Percentiles rank a stretch among this genome's conserved stretches.
phyloP scores from a whole-genome alignment of 1,140 invertebrate species.

The Lithobius niger region DNA sequence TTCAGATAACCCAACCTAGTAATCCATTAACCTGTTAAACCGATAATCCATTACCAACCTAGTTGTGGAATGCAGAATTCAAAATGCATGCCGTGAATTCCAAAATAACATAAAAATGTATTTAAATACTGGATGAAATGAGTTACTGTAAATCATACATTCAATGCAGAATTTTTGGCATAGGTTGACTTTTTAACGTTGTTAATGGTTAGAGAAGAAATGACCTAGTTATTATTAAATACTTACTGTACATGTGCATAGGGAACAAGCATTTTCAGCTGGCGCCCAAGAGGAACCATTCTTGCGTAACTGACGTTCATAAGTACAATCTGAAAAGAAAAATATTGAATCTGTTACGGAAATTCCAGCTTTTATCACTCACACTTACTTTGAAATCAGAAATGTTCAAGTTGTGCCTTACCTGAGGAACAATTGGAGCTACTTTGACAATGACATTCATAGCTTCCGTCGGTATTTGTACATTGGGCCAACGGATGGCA shows the following conservation, averaged over 20 bases:
- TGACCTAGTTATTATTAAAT: too few species aligned
- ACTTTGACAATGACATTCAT: conserved; percentile 58
- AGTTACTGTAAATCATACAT: too few species aligned
- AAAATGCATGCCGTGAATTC: too few species aligned
- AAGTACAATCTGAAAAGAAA: conserved; percentile 41
- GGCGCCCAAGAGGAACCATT: conserved; percentile 40
- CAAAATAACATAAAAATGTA: too few species aligned
- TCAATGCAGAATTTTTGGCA: too few species aligned
- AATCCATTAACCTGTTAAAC: too few species aligned
- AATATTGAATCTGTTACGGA: conserved; percentile 2
- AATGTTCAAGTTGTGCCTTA: conserved; percentile 21
- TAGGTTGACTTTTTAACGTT: too few species aligned
- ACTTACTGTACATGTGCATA: conserved; percentile 34
- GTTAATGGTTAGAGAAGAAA: too few species aligned
- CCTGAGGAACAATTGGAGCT: conserved; percentile 38
- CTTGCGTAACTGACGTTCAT: conserved; percentile 40
- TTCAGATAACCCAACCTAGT: too few species aligned
- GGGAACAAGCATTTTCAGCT: conserved; percentile 41
- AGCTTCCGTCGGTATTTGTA: conserved; percentile 66
- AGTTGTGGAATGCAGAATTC: too few species aligned
- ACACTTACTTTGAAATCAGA: neutral
- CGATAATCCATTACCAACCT: too few species aligned
- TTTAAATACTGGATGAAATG: too few species aligned
- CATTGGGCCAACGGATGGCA: conserved; percentile 62
- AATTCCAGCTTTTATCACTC: neutral